A percentile compares a stretch with the other conserved stretches of the same genome.
phyloP scores from a whole-genome alignment of 1,140 invertebrate genomes.

The Papilio xuthus region DNA sequence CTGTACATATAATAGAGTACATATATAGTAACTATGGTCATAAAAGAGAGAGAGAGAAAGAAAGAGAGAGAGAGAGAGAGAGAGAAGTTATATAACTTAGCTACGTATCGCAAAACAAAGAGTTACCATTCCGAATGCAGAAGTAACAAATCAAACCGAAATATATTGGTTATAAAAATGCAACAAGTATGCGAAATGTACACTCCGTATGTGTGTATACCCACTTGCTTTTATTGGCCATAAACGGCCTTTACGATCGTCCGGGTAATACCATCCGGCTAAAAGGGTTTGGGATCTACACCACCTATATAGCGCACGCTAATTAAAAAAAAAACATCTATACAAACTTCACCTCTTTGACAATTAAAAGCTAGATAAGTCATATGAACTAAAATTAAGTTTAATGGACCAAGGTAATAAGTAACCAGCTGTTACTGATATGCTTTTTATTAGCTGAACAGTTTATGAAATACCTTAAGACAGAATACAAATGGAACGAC shows the following conservation, averaged over 20 bases:
- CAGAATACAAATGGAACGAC: no score
- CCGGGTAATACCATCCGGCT: constrained; percentile 77
- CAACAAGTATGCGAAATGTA: constrained; percentile 78
- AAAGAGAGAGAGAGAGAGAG: no score
- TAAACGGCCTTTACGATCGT: constrained; percentile 74
- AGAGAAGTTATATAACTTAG: constrained; percentile 16
- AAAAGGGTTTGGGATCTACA: constrained; percentile 71
- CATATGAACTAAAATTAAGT: background rate
- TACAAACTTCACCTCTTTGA: background rate
- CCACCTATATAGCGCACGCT: constrained; percentile 52
- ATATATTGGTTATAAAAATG: constrained; percentile 80
- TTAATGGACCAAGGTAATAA: background rate
- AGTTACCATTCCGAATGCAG: constrained; percentile 59
- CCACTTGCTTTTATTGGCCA: constrained; percentile 77
- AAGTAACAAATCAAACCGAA: constrained; percentile 78
- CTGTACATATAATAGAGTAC: background rate
- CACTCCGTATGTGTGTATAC: constrained; percentile 65
- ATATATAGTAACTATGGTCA: constrained; percentile 14
- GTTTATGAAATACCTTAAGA: no score
- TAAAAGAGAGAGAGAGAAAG: background rate
- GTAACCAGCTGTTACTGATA: background rate
- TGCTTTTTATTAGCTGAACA: no score
- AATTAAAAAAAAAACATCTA: constrained; percentile 74
- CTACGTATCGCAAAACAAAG: constrained; percentile 48
- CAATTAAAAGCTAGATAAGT: constrained; percentile 1